These are phyloP conservation scores for Passer domesticus DNA, from an alignment of 2,113 vertebrate species.

Conservation along the genomic window DNA sequence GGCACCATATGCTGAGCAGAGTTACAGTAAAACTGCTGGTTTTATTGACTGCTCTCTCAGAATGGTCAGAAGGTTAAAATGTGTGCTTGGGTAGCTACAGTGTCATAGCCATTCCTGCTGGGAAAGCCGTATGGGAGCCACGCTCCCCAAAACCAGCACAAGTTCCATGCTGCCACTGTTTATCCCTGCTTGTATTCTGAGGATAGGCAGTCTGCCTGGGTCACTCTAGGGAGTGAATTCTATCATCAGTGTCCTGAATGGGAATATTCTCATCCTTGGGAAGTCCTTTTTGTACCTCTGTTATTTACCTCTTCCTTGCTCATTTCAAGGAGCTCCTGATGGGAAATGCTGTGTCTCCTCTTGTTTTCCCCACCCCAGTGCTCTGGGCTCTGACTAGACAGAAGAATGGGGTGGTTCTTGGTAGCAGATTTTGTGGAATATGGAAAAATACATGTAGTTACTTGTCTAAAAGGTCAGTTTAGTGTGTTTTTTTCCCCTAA, in stretches of 20 bases:
- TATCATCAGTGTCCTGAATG: background rate
- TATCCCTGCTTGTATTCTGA: background rate
- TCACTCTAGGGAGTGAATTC: background rate
- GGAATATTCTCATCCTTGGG: background rate
- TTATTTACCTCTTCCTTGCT: background rate
- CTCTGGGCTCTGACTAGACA: background rate
- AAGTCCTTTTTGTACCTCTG: background rate
- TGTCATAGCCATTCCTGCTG: background rate
- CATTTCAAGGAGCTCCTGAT: background rate
- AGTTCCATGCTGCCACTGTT: background rate
- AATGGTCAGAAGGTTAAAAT: background rate
- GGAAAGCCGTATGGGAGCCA: background rate
- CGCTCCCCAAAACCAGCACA: background rate
- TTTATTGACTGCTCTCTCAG: background rate
- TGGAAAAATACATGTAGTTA: background rate
- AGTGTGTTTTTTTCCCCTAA: background rate
- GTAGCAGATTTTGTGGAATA: background rate
- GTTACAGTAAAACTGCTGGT: background rate
- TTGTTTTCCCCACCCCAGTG: fast-evolving
- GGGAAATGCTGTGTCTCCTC: background rate
- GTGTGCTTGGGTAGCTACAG: background rate
- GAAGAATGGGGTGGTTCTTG: background rate
- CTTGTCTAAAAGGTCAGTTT: background rate
- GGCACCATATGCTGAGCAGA: background rate
- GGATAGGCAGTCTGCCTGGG: background rate